phyloP scores from a whole-genome alignment of 2,113 vertebrate species.

The Burhinus oedicnemus region DNA sequence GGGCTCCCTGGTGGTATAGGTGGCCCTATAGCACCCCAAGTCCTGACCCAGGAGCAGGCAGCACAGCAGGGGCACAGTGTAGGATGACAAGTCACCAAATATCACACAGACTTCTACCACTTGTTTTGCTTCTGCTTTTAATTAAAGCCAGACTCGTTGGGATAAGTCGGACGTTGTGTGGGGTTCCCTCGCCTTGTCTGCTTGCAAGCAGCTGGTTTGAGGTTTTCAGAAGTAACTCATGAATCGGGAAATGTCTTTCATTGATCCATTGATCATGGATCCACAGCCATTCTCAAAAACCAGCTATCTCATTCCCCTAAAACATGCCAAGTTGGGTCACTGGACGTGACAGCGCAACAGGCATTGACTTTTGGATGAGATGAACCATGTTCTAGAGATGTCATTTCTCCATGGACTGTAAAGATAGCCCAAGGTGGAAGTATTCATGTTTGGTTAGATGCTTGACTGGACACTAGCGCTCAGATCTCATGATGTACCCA shows the following conservation, averaged over 20 bases:
- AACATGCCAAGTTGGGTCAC: not conserved
- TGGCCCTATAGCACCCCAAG: not conserved
- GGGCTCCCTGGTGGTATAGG: too few relatives aligned
- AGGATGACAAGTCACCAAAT: not conserved
- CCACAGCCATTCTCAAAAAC: not conserved
- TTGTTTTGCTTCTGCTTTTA: conserved; percentile 24
- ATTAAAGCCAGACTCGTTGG: not conserved
- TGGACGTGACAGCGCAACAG: not conserved
- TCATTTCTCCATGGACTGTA: not conserved
- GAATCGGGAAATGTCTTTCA: not conserved
- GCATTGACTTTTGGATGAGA: not conserved
- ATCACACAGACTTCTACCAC: not conserved
- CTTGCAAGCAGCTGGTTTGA: not conserved
- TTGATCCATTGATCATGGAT: not conserved
- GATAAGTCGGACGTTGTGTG: not conserved
- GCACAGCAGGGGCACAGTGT: not conserved
- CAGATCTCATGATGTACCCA: not conserved
- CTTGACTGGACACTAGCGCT: not conserved
- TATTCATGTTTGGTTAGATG: not conserved
- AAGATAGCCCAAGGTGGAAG: not conserved
- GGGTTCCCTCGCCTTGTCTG: not conserved
- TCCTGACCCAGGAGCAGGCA: not conserved
- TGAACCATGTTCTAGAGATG: not conserved
- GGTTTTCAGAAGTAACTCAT: not conserved
- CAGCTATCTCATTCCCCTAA: not conserved